These are phyloP conservation scores for Mustela erminea DNA, from an alignment of 2,797 vertebrate genomes.

Conservation along the genomic window DNA sequence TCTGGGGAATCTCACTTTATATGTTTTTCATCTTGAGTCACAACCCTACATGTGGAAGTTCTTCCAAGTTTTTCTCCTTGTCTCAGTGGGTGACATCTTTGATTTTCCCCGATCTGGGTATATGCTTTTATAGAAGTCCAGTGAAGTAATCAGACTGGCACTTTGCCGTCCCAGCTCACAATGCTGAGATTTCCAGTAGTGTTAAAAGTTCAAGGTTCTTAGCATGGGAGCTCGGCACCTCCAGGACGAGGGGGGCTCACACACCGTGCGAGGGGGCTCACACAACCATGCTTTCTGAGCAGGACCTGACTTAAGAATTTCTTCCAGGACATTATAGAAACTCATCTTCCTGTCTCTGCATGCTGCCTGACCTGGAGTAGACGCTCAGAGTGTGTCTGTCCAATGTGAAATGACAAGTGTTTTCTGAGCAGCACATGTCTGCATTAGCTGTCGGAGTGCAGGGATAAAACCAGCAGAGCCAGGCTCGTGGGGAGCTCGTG, in stretches of 20 bases:
- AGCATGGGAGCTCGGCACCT: accelerated
- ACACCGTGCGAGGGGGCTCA: no score
- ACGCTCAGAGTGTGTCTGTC: no score
- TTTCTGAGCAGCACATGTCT: neutral
- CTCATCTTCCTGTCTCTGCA: neutral
- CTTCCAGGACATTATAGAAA: neutral
- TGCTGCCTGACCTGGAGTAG: neutral
- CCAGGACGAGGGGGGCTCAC: accelerated
- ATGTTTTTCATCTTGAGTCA: neutral
- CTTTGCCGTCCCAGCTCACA: neutral
- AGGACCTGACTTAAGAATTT: neutral
- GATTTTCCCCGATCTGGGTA: neutral
- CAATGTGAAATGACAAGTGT: accelerated
- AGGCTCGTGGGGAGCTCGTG: accelerated
- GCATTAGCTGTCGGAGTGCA: neutral
- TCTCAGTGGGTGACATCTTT: neutral
- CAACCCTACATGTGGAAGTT: neutral
- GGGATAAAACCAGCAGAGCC: no score
- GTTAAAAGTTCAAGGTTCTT: neutral
- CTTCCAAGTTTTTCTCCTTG: no score
- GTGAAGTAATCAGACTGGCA: neutral
- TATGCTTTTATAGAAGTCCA: neutral
- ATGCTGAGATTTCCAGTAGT: neutral
- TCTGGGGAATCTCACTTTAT: accelerated
- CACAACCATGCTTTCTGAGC: neutral